Evolutionary conservation across 2,797 vertebrate genomes (phyloP), one percentile per base, ranked within the genome.

Genomic region (Heliangelus exortis): DNA sequence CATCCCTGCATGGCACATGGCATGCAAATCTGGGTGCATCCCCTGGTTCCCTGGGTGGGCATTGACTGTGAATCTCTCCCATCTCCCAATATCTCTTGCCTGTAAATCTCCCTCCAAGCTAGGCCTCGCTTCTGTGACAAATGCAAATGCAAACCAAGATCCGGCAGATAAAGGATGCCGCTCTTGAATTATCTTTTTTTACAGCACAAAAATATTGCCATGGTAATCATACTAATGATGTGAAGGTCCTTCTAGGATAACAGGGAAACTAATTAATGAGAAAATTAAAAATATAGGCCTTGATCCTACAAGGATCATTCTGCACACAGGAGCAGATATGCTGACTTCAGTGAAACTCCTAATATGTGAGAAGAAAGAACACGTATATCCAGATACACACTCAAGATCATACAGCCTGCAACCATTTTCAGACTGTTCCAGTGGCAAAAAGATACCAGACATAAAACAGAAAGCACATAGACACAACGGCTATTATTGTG

Each of bases 391-490:
- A 59, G 25, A 50, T 3, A 74, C 12, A 55, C 61, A 54, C 74
- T 86, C 16, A 45, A 89, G 90, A 96, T 61, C 41, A 47, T 28
- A 76, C 6, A 75, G 72, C 69, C 65, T 65, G 81, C 73, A 68
- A 79, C 72, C 69, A 54, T 90, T 87, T 63, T 69, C 76, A 93
- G 51, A 68, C 57, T 74, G 26, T 88, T 92, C 58, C 39, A 53
- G 55, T 69, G 33, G 74, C 50, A 87, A 89, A 95, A 81, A 33
- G n/a, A 6, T 65, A 58, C 91, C 80, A 95, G 41, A 92, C 78
- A 74, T 95, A 91, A 96, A 84, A 33, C 50, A 96, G 84, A 92
- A 84, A 72, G 63, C 67, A 93, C 50, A 87, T 7, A 41, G n/a
- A 87, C 48, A 89, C 51, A 85, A 79, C 94, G n/a, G 53, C 65